phyloP scores from a whole-genome alignment of 1,140 invertebrate genomes.

The Bradynema listronoti region DNA sequence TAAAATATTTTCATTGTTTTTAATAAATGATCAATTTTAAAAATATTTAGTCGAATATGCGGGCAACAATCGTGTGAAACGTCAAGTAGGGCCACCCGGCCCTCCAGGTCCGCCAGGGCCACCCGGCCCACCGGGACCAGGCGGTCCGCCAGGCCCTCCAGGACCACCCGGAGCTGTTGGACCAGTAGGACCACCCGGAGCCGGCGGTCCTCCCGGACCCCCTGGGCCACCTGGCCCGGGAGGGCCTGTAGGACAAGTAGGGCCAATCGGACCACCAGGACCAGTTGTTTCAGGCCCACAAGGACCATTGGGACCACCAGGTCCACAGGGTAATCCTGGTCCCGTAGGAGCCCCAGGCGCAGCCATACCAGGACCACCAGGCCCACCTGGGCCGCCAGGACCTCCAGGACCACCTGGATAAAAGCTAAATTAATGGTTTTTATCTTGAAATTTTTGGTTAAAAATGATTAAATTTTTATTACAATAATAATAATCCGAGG shows the following conservation, averaged over 20 bases:
- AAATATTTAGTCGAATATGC: too few relatives aligned
- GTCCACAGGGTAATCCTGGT: not conserved
- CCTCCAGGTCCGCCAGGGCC: not conserved
- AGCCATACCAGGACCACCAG: not conserved
- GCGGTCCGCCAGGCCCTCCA: not conserved
- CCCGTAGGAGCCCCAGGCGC: not conserved
- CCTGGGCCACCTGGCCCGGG: not conserved
- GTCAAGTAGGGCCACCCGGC: too few relatives aligned
- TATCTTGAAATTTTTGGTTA: too few relatives aligned
- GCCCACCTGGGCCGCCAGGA: not conserved
- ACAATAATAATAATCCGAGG: too few relatives aligned
- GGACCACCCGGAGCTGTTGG: not conserved
- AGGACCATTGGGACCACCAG: not conserved
- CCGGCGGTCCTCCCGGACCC: not conserved
- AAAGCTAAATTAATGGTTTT: too few relatives aligned
- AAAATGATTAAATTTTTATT: too few relatives aligned
- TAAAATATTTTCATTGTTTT: too few relatives aligned
- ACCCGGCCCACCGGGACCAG: not conserved
- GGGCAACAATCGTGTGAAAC: too few relatives aligned
- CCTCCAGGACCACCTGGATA: not conserved
- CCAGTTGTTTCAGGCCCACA: not conserved
- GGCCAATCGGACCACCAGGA: not conserved
- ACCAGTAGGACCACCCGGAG: not conserved
- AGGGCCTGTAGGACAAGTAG: not conserved
- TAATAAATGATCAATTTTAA: too few relatives aligned